Conservation (phyloP, 2,888 invertebrate species). For the Cantharis rufa region DNA sequence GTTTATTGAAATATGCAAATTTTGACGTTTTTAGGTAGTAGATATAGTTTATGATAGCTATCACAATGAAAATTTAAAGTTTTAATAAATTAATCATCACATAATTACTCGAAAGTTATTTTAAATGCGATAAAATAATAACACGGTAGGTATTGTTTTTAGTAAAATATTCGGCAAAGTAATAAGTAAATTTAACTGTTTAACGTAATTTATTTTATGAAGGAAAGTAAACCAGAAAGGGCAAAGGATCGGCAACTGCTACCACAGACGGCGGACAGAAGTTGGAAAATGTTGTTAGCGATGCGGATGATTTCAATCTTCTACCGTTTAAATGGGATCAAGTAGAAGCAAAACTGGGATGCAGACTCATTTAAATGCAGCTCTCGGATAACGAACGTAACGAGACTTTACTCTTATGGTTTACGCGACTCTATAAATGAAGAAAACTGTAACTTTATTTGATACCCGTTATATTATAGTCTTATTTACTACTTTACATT, state of each 20-base stretch:
- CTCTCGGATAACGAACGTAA: conserved; percentile 39
- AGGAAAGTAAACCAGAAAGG: conserved; percentile 11
- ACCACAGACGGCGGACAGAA: conserved; percentile 29
- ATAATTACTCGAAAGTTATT: neutral
- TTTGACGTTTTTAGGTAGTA: neutral
- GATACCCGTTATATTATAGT: neutral
- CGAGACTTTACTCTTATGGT: conserved; percentile 40
- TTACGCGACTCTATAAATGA: conserved; percentile 7
- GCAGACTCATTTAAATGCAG: conserved; percentile 41
- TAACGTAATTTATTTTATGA: conserved; percentile 17
- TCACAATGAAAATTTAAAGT: neutral
- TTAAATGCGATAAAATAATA: neutral
- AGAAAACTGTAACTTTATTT: conserved; percentile 2
- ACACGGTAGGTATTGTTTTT: conserved; percentile 8
- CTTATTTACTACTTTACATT: neutral
- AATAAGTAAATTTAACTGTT: conserved; percentile 17
- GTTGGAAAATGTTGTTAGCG: conserved; percentile 36
- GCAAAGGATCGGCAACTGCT: conserved; percentile 27
- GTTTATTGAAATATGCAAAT: neutral
- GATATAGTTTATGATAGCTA: neutral
- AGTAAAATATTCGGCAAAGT: conserved; percentile 6
- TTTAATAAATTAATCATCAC: neutral
- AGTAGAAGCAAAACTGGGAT: conserved; percentile 32
- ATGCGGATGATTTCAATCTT: conserved; percentile 47
- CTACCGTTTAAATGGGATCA: conserved; percentile 45